phyloP scores from a whole-genome alignment of 2,797 vertebrate genomes.

The Merluccius polli region DNA sequence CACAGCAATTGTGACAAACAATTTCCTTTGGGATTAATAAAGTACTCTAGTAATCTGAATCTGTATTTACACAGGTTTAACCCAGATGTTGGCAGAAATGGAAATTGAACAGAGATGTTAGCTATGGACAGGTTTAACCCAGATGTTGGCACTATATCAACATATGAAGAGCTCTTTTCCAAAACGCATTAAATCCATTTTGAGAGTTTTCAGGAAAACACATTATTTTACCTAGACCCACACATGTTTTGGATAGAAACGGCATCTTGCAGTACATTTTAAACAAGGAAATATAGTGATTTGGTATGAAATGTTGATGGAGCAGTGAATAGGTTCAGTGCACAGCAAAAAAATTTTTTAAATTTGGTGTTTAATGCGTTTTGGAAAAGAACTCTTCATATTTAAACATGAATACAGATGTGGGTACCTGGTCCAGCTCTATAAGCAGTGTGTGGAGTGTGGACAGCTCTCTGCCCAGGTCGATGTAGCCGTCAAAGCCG shows the following conservation, averaged over 20 bases:
- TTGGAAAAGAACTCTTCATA: no score
- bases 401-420: not conserved
- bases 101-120: not conserved
- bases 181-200: no score
- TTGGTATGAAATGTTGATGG: no score
- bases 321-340: no score
- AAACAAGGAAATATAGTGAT: no score
- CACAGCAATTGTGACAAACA: not conserved
- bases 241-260: not conserved
- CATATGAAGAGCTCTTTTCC: no score
- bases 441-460: slow-evolving; percentile 87
- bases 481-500: slow-evolving; percentile 94
- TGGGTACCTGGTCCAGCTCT: slow-evolving; percentile 89
- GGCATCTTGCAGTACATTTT: no score
- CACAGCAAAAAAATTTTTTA: no score
- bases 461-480: slow-evolving; percentile 90
- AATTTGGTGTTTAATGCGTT: no score
- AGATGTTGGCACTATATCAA: not conserved
- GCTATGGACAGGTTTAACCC: not conserved
- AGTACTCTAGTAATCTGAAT: not conserved
- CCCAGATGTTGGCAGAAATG: not conserved
- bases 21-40: not conserved
- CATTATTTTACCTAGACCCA: not conserved
- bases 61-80: not conserved
- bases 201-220: no score